These are phyloP conservation scores for Luidia sarsii DNA, from an alignment of 53 echinoderm and acorn worm genomes.

Conservation along the genomic window DNA sequence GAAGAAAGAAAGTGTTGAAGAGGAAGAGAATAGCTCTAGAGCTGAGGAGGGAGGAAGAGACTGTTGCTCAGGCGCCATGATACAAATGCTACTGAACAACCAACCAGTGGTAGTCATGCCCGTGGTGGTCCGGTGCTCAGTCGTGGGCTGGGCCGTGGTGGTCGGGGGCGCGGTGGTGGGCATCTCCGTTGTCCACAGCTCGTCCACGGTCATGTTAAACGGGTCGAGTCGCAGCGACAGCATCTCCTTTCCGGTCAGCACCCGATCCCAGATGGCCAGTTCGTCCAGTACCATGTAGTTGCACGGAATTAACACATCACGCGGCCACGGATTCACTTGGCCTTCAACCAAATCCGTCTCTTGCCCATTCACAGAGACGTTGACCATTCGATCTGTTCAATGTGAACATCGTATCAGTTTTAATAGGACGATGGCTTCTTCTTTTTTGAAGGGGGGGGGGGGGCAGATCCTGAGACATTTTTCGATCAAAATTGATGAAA, in stretches of 20 bases:
- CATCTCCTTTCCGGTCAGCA: conserved; percentile 40
- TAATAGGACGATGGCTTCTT: too few relatives aligned
- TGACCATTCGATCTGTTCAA: too few relatives aligned
- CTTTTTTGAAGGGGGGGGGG: too few relatives aligned
- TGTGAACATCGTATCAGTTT: too few relatives aligned
- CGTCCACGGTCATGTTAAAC: conserved; percentile 22
- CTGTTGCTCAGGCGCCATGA: too few relatives aligned
- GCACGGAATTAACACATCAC: not conserved
- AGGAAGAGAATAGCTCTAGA: too few relatives aligned
- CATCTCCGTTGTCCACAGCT: not conserved
- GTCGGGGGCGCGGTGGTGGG: not conserved
- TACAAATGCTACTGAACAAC: too few relatives aligned
- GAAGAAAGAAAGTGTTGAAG: too few relatives aligned
- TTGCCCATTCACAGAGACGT: not conserved
- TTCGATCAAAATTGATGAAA: too few relatives aligned
- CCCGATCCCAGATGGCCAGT: conserved; percentile 61
- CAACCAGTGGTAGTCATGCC: not conserved
- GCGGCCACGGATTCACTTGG: not conserved
- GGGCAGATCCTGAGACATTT: too few relatives aligned
- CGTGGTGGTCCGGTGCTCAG: not conserved
- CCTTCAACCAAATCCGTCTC: too few relatives aligned
- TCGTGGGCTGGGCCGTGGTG: not conserved
- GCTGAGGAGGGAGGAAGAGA: too few relatives aligned
- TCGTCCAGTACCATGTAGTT: conserved; percentile 62
- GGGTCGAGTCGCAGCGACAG: conserved; percentile 36